Evolutionary conservation across 2,888 invertebrate genomes (phyloP).

Genomic region (Melanostoma mellinum): DNA sequence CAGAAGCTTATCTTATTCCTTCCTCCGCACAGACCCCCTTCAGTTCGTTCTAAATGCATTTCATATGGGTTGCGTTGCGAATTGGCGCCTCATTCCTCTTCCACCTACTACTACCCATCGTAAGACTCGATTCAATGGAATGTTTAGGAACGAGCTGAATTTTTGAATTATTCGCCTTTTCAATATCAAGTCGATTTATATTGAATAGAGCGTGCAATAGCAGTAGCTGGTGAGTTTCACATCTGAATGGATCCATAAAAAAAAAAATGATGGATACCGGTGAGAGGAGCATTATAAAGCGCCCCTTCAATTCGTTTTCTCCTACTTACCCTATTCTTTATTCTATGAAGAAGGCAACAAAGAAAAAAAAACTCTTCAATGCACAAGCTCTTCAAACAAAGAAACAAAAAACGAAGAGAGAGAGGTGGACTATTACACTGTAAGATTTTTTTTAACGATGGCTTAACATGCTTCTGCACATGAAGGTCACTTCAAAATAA

Average conservation of each 20-base stretch:
- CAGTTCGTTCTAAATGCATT: neutral
- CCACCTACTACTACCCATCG: neutral
- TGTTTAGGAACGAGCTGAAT: constrained; percentile 7
- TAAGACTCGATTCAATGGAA: neutral
- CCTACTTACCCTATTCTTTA: neutral
- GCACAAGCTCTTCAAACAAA: constrained; percentile 12
- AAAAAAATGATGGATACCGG: constrained; percentile 35
- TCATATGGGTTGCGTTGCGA: constrained; percentile 7
- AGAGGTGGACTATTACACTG: constrained; percentile 39
- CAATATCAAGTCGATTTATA: neutral
- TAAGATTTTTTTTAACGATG: constrained; percentile 53
- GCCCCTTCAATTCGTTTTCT: neutral
- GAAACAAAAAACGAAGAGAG: constrained; percentile 22
- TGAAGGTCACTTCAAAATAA: constrained; percentile 67
- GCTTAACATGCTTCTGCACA: constrained; percentile 62
- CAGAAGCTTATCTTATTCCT: constrained; percentile 19
- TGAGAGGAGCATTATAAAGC: constrained; percentile 38
- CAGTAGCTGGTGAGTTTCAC: constrained; percentile 45
- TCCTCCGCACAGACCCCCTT: neutral
- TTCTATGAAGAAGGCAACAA: constrained; percentile 5
- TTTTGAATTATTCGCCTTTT: constrained; percentile 29
- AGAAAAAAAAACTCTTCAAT: constrained; percentile 36
- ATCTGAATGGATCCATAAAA: constrained; percentile 62
- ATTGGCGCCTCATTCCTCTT: constrained; percentile 19
- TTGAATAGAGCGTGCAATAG: neutral